Conservation (phyloP, 2,797 vertebrate species). For the Falco rusticolus region DNA sequence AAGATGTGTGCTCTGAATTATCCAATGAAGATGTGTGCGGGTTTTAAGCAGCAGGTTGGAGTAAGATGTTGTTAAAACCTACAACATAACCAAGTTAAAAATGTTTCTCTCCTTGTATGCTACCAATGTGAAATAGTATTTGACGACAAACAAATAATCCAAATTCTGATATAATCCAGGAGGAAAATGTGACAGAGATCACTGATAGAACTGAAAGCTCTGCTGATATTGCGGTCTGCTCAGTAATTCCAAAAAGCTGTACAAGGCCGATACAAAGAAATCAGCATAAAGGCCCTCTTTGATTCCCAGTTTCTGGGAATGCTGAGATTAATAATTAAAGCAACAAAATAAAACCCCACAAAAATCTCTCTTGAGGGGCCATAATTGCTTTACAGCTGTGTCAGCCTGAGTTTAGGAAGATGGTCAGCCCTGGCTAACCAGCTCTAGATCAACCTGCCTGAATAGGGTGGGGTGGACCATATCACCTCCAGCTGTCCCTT, state of each 20-base stretch:
- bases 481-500: neutral
- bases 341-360: too few species aligned
- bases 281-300: neutral
- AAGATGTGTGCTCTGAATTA: neutral
- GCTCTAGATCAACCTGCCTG: neutral
- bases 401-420: neutral
- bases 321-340: neutral
- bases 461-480: neutral
- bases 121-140: neutral
- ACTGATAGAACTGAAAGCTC: neutral
- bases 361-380: neutral
- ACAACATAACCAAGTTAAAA: neutral
- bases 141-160: neutral
- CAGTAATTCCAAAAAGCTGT: neutral
- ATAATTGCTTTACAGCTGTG: neutral
- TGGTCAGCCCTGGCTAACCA: neutral
- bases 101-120: neutral
- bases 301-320: neutral
- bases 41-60: neutral
- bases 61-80: neutral
- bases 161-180: neutral
- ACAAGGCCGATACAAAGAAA: neutral
- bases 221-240: neutral
- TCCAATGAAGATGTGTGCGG: neutral
- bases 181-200: neutral